phyloP scores from a whole-genome alignment of 2,797 vertebrate species.

The Hydrocynus forskahlii region DNA sequence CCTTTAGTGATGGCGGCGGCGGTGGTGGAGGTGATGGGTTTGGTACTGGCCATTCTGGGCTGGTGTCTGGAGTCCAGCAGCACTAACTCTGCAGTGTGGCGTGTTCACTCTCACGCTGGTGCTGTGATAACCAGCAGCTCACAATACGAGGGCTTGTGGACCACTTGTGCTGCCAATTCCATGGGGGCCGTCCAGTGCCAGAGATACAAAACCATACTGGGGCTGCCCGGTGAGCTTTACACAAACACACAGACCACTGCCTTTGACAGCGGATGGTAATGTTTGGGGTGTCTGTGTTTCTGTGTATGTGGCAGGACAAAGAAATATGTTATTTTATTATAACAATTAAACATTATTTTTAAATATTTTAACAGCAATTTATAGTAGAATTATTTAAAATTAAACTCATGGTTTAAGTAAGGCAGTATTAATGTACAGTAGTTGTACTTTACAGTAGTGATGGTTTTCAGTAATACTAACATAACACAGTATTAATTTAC shows the following conservation, averaged over 20 bases:
- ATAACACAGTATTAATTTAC: neutral
- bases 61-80: constrained; percentile 78
- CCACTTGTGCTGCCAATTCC: constrained; percentile 70
- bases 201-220: constrained; percentile 74
- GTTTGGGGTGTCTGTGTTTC: neutral
- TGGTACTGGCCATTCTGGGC: constrained; percentile 71
- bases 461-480: neutral
- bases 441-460: neutral
- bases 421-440: neutral
- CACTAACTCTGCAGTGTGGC: constrained; percentile 75
- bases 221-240: constrained; percentile 68
- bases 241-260: neutral
- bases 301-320: too few species aligned
- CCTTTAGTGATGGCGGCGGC: constrained; percentile 61
- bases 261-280: neutral
- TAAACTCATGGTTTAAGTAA: too few species aligned
- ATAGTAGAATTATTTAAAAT: too few species aligned
- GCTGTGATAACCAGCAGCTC: constrained; percentile 67
- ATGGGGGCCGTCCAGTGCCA: constrained; percentile 73
- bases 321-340: too few species aligned
- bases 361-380: neutral
- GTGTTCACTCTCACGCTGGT: constrained; percentile 64
- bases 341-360: too few species aligned
- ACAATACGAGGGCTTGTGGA: constrained; percentile 77
- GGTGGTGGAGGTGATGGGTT: constrained; percentile 72